Conservation (phyloP, 2,113 vertebrate genomes). For the Tiliqua scincoides region DNA sequence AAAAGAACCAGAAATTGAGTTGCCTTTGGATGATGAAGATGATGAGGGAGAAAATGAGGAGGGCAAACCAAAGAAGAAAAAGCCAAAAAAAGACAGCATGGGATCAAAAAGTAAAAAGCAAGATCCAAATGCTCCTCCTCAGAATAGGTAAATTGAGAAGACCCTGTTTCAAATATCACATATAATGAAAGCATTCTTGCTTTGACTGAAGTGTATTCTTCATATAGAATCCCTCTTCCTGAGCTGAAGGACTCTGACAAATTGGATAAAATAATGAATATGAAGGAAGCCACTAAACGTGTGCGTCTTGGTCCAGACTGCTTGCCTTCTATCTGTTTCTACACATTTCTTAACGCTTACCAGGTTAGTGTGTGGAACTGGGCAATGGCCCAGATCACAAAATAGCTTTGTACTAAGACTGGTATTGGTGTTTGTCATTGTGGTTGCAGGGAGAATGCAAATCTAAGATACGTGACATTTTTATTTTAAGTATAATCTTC, state of each 20-base stretch:
- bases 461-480: neutral
- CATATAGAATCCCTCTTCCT: constrained; percentile 91
- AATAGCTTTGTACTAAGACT: neutral
- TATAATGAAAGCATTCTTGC: constrained; percentile 16
- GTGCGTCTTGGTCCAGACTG: constrained; percentile 91
- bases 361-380: constrained; percentile 81
- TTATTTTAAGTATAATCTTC: neutral
- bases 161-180: neutral
- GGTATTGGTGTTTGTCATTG: neutral
- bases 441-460: neutral
- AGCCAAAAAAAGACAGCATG: constrained; percentile 94
- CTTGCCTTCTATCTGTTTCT: constrained; percentile 96
- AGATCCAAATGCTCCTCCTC: constrained; percentile 94
- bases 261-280: constrained; percentile 98
- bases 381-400: neutral
- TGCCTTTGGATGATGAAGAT: constrained; percentile 97
- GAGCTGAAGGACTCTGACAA: constrained; percentile 99
- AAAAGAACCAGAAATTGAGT: constrained; percentile 97
- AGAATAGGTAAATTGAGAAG: constrained; percentile 83
- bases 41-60: constrained; percentile 98
- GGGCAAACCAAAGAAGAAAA: constrained; percentile 99
- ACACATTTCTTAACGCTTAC: constrained; percentile 97
- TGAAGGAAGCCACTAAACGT: constrained; percentile 95
- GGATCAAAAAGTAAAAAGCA: constrained; percentile 99
- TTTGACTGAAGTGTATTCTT: constrained; percentile 6